Base-by-base conservation (phyloP, 2,797 vertebrate genomes). In the Oreonectes daqikongensis region DNA sequence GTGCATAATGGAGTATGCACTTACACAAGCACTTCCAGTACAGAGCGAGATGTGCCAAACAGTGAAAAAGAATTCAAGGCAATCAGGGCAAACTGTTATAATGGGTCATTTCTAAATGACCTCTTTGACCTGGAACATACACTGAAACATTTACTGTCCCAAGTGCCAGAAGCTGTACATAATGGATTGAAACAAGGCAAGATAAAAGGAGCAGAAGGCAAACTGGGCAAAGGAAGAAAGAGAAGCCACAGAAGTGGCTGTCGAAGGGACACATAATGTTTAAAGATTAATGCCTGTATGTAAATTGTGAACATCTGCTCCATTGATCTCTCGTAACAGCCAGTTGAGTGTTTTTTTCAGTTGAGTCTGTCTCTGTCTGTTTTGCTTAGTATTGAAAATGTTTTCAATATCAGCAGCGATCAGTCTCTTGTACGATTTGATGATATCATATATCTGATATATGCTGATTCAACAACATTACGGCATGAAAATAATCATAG, bases 91-190 rank as follows among this genome's bases (percentile, higher is more conserved):
- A n/a, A n/a, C n/a, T n/a, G n/a, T n/a, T 66, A 22, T 57, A 57
- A 57, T 70, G 70, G 53, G 57, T n/a, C 0, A 0, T 60, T 32
- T 59, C 71, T n/a, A 53, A 70, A 74, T 79, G 22, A 55, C 26
- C 60, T 73, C 50, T 60, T 40, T 65, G 42, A 52, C 35, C 72
- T 68, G 12, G 9, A 40, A 59, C 46, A 42, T 66, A 30, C 44
- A 53, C 48, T 55, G 11, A 32, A 28, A 32, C 20, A 44, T 42
- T 28, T 14, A 50, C 11, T 55, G 4, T 57, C 24, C 40, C 17
- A 11, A 72, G 53, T 70, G 71, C 26, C 30, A 20, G 22, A 67
- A 14, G 20, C 59, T 22, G 59, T 68, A 22, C 46, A 69, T 48
- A 72, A 63, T 48, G 10, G 20, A 14, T 52, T 55, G 68, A 72